Conservation (phyloP, 2,888 invertebrate genomes). For the Halictus quadricinctus region DNA sequence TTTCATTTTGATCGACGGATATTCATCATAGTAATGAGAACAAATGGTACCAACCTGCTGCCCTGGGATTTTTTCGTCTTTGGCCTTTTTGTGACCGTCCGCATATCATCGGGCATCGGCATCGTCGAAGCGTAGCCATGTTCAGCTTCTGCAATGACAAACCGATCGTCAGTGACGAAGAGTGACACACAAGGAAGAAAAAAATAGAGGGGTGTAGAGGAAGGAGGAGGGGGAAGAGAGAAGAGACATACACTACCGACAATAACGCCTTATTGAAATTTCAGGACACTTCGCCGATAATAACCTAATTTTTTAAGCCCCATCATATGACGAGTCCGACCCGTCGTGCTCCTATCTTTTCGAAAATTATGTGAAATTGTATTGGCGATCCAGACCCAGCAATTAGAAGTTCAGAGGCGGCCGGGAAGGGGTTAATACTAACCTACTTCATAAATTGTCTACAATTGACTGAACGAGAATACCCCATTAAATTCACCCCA, state of each 20-base stretch:
- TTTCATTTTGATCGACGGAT: background rate
- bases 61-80: constrained; percentile 95
- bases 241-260: background rate
- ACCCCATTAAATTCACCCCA: background rate
- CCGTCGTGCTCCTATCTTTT: too few relatives aligned
- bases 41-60: constrained; percentile 88
- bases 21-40: background rate
- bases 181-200: constrained; percentile 10
- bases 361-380: too few relatives aligned
- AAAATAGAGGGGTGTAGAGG: background rate
- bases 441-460: background rate
- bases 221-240: background rate
- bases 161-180: constrained; percentile 55
- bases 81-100: constrained; percentile 88
- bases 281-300: too few relatives aligned
- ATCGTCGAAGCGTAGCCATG: constrained; percentile 95
- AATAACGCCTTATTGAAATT: too few relatives aligned
- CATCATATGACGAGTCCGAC: too few relatives aligned
- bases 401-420: background rate
- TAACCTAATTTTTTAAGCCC: too few relatives aligned
- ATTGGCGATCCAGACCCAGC: too few relatives aligned
- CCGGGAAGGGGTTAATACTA: background rate
- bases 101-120: constrained; percentile 91
- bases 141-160: constrained; percentile 89
- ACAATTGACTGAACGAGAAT: background rate